Evolutionary conservation across 92 coral and sea anemone genomes (phyloP), one percentile per base, ranked within the genome.

Genomic region (Umimayanthus chanpuru): DNA sequence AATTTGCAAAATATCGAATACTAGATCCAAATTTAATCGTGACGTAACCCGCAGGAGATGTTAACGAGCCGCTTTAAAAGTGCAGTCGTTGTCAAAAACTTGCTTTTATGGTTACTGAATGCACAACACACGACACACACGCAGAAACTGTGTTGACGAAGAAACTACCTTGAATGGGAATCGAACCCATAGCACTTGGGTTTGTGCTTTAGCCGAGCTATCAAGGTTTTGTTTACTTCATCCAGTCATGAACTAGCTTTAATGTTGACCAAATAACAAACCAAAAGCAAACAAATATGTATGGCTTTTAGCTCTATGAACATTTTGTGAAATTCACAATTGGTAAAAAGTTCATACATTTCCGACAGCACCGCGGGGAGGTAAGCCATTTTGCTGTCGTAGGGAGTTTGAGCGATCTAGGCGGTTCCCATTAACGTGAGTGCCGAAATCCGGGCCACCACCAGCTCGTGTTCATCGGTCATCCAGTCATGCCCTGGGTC

Each of bases 1-100:
- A n/a, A n/a, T n/a, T 64, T 64, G 70, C 70, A 64, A 64, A 64
- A 64, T 64, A 64, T 64, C 70, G 70, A 64, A 64, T 64, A 64
- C 70, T 64, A 64, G 70, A 64, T 64, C 70, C 70, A 64, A 64
- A 64, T 64, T 64, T 64, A 64, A 64, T 64, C 70, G 70, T 12
- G 70, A 64, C 70, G 5, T 64, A 8, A 64, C 70, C 70, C 70
- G 70, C 70, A 64, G 70, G 70, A 64, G 70, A 64, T 64, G 12
- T 64, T 64, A 64, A 64, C 70, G 70, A 64, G 70, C 70, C 70
- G 70, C 70, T 64, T 64, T 64, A 64, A 41, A 3, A 61, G 9
- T 61, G 68, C 68, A 61, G 68, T 61, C 68, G 68, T 61, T 61
- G 68, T 61, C 68, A 61, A 61, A 61, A 61, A 61, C 68, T 14